Conservation (phyloP, 64 coral and sea anemone genomes). For the Platygyra sinensis region DNA sequence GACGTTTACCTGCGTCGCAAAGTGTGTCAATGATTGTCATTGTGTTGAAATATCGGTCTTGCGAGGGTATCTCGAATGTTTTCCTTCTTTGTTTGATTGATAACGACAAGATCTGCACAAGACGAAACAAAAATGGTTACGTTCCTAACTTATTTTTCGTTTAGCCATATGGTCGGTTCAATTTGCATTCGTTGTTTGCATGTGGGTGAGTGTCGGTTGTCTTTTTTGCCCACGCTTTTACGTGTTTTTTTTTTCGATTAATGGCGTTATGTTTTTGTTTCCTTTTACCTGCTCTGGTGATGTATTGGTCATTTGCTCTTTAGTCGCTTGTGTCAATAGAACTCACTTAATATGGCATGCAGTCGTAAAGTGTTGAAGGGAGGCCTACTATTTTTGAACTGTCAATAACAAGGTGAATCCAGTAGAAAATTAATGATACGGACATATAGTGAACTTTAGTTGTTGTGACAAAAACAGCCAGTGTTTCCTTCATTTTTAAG, state of each 20-base stretch:
- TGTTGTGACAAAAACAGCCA: background rate
- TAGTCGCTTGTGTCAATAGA: background rate
- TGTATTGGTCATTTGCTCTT: background rate
- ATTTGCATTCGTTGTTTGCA: background rate
- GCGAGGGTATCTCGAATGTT: background rate
- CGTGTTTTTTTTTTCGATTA: background rate
- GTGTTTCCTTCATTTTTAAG: background rate
- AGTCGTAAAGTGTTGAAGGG: background rate
- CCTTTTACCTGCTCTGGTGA: background rate
- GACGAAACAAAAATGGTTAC: background rate
- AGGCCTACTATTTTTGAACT: background rate
- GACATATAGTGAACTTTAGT: background rate
- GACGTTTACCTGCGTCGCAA: background rate
- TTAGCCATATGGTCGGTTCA: background rate
- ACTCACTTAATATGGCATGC: background rate
- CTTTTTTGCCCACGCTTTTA: constrained; percentile 1
- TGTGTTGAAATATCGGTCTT: background rate
- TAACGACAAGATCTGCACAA: background rate
- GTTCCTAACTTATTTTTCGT: background rate
- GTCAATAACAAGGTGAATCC: background rate
- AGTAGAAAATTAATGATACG: background rate
- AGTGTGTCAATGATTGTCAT: background rate
- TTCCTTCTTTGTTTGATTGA: background rate
- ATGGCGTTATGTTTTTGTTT: background rate
- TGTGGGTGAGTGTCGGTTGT: too few relatives aligned